Evolutionary conservation across 2,113 vertebrate genomes (phyloP).

Genomic region (Phylloscopus trochilus): DNA sequence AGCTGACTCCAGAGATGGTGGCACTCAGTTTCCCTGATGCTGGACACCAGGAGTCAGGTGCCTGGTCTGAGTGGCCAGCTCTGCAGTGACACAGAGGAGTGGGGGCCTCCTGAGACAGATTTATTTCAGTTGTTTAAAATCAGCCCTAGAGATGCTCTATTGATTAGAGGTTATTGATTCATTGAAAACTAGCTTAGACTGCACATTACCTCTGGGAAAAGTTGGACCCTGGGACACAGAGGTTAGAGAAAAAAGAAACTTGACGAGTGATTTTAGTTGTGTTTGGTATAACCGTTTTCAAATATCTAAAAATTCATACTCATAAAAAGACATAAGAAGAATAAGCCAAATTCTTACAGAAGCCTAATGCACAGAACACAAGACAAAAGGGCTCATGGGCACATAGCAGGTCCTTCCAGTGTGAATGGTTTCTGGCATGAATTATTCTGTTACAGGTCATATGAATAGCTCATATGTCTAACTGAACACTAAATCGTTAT

Average conservation of each 20-base stretch:
- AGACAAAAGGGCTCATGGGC: background rate
- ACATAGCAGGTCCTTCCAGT: background rate
- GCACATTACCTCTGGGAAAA: background rate
- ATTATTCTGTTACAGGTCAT: background rate
- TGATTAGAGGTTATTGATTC: background rate
- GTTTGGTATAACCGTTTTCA: background rate
- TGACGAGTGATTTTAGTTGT: background rate
- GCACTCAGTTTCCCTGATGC: background rate
- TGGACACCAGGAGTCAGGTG: background rate
- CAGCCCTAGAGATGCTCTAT: background rate
- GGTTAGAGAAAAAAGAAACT: background rate
- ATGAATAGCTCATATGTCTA: background rate
- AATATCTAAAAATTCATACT: background rate
- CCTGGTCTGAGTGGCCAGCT: rapidly evolving
- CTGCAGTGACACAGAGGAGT: background rate
- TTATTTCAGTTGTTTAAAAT: background rate
- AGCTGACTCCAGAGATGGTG: background rate
- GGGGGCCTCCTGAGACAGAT: background rate
- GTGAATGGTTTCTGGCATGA: background rate
- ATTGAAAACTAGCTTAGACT: background rate
- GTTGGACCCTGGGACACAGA: background rate
- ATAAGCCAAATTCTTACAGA: background rate
- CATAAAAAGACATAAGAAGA: background rate
- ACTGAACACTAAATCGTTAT: background rate
- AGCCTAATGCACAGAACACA: background rate